Evolutionary conservation across 1,140 invertebrate species (phyloP), one percentile per base, ranked within the genome.

Genomic region (Tetragonula clypearis): DNA sequence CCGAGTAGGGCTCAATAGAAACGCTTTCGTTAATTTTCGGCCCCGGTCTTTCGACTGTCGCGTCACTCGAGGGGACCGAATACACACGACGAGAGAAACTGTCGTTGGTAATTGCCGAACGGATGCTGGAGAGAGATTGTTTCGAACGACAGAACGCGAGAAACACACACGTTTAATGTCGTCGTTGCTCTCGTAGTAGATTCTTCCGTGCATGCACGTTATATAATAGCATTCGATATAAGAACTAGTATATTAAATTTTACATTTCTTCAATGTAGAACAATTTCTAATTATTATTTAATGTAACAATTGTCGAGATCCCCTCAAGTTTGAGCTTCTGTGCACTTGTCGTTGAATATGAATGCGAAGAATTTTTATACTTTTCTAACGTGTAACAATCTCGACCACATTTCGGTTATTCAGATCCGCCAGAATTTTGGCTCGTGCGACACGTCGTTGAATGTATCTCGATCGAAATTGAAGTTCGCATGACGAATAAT

Each of bases 1-100:
- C 66, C 81, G 76, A 77, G 58, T 23, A 53, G 69, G 66, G 62
- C 83, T 91, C 82, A 78, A 90, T 86, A 69, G 79, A 82, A 87
- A 87, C 69, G 73, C 85, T 79, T 85, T 89, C 87, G 35, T 90
- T 90, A 71, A 90, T 90, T 89, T 88, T 87, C 72, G 23, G 66
- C 71, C 84, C 65, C 71, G 41, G n/a, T 56, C 75, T 49, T 30
- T 56, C 71, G 60, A 58, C 21, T 65, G 80, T 76, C 78, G 86
- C 74, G 78, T 41, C 8, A 41, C 41, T 49, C 41, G 49, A 83
- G 73, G 81, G 77, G 71, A 68, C 30, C 35, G 74, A 41, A 26
- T 30, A 14, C 60, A 12, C 23, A 19, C 21, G 35, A 23, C 9
- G 53, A 15, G 55, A 14, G 12, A 14, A n/a, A 26, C 1, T 12